Evolutionary conservation across 2,113 vertebrate species (phyloP).

Genomic region (Entomyzon cyanotis): DNA sequence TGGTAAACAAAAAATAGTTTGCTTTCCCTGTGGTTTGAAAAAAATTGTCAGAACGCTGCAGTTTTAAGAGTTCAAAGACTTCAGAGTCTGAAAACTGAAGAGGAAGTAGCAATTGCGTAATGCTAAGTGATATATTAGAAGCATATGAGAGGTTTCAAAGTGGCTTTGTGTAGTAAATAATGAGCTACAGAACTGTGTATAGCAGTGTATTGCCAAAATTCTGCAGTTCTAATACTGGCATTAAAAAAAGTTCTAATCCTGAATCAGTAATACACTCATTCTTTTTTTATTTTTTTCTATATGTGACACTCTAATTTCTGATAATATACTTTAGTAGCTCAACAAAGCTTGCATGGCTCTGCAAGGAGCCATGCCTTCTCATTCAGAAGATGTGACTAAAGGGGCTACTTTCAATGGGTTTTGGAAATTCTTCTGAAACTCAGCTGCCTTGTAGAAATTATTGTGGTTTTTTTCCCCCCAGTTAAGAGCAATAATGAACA

Average conservation of each 20-base stretch:
- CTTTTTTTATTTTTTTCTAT: neutral
- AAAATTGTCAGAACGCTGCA: constrained; percentile 38
- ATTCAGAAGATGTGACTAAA: neutral
- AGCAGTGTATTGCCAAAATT: constrained; percentile 39
- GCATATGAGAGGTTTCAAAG: constrained; percentile 55
- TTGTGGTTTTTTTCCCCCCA: rapidly evolving
- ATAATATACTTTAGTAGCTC: neutral
- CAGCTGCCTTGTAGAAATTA: neutral
- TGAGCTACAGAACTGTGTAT: constrained; percentile 20
- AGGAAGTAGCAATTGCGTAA: constrained; percentile 60
- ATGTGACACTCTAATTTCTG: neutral
- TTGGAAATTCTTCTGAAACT: neutral
- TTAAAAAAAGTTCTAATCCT: constrained; percentile 10
- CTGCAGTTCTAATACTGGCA: constrained; percentile 9
- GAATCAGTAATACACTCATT: constrained; percentile 1
- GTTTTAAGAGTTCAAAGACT: constrained; percentile 58
- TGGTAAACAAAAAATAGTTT: neutral
- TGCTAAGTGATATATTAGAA: constrained; percentile 65
- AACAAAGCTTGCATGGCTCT: neutral
- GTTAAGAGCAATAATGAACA: neutral
- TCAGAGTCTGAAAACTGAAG: constrained; percentile 41
- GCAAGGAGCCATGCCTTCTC: neutral
- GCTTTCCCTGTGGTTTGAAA: constrained; percentile 34
- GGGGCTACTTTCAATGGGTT: neutral
- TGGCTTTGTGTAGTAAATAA: constrained; percentile 58